These are phyloP conservation scores for Myodes glareolus DNA, from an alignment of 2,113 vertebrate species.

Conservation along the genomic window DNA sequence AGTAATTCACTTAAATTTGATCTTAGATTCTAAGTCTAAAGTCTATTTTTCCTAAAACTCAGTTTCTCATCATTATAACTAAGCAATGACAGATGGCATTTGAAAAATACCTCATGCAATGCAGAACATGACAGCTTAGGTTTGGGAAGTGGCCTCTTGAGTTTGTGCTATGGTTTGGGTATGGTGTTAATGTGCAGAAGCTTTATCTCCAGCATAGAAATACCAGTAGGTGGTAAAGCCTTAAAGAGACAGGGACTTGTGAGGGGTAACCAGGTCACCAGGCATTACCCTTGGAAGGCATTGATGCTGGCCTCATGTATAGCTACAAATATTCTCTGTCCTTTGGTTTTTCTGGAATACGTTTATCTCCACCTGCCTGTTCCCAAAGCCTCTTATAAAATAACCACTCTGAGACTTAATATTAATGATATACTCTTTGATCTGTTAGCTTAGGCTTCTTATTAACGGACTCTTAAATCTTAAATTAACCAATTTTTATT, in stretches of 20 bases:
- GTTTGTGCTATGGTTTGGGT: neutral
- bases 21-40: slow-evolving; percentile 36
- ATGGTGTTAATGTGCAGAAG: no score
- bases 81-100: neutral
- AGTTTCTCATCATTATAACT: slow-evolving; percentile 18
- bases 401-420: no score
- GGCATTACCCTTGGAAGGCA: neutral
- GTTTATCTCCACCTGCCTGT: no score
- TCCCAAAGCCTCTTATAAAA: no score
- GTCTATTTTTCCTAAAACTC: neutral
- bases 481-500: no score
- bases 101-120: neutral
- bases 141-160: neutral
- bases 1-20: neutral
- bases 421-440: no score
- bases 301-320: neutral
- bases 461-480: no score
- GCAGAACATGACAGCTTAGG: neutral
- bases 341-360: no score
- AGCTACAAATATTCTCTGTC: no score
- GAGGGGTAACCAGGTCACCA: neutral
- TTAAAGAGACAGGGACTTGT: neutral
- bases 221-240: neutral
- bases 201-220: neutral
- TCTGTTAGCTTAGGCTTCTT: no score